Evolutionary conservation across 2,888 invertebrate genomes (phyloP).

Genomic region (Pollenia angustigena): DNA sequence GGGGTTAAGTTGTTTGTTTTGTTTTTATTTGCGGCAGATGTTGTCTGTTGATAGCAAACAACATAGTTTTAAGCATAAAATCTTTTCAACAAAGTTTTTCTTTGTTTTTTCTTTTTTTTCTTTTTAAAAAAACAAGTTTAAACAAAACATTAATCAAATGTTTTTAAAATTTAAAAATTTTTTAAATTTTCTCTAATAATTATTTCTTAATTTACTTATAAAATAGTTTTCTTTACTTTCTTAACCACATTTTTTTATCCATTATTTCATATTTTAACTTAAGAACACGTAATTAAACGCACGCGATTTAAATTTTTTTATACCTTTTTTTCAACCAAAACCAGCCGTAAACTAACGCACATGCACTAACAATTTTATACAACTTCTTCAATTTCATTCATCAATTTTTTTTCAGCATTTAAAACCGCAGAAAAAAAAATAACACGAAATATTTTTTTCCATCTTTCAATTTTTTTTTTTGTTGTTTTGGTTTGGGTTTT

Average conservation of each 20-base stretch:
- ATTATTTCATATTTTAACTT: constrained; percentile 35
- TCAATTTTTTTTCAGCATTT: constrained; percentile 34
- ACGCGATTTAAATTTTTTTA: constrained; percentile 57
- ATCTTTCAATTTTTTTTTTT: constrained; percentile 31
- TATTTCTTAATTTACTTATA: constrained; percentile 35
- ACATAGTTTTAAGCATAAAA: constrained; percentile 51
- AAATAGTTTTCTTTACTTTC: constrained; percentile 12
- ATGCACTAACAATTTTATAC: constrained; percentile 19
- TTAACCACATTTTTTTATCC: background rate
- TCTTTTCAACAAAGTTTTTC: constrained; percentile 31
- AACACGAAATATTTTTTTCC: constrained; percentile 41
- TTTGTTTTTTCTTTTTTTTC: background rate
- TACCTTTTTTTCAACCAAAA: constrained; percentile 10
- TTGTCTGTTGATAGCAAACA: constrained; percentile 69
- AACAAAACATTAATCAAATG: background rate
- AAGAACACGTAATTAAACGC: constrained; percentile 59
- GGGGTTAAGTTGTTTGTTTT: constrained; percentile 47
- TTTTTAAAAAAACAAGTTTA: constrained; percentile 26
- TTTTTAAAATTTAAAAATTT: constrained; percentile 1
- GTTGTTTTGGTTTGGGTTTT: background rate
- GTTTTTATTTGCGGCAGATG: constrained; percentile 65
- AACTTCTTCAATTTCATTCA: constrained; percentile 60
- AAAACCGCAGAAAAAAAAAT: constrained; percentile 18
- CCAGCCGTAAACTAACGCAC: constrained; percentile 29
- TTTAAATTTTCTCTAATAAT: constrained; percentile 13